Base-by-base conservation (phyloP, 2,797 vertebrate genomes). In the Enteromius viviparus region DNA sequence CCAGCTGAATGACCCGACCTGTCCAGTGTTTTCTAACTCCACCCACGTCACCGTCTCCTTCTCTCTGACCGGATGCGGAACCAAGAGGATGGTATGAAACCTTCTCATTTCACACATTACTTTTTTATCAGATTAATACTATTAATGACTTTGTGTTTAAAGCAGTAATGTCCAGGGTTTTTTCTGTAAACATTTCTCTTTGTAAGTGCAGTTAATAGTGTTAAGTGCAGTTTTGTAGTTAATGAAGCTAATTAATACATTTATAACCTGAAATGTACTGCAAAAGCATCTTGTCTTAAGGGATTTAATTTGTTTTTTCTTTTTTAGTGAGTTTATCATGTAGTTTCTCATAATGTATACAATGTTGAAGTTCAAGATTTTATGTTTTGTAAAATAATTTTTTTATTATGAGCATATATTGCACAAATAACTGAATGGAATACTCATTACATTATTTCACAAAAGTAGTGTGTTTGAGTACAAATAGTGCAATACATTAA, bases 1-100 rank as follows among this genome's bases (percentile, higher is more conserved):
- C 62, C 91, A 93, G 88, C 92, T 94, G 78, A 94, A 95, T 86
- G 91, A 90, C 88, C 88, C 91, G 66, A 75, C 85, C 84, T 95
- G 94, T 64, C 90, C 91, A 0, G 32, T 95, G 85, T 65, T 4
- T 66, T 81, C 88, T 87, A 94, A 95, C 74, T 58, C 3, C 72
- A 95, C 94, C 55, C 88, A 94, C 76, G 83, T 95, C 74, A 92
- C 69, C 0, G 91, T 92, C 1, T 23, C 0, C 51, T 91, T 95
- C 89, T n/a, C 92, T 14, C 21, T 94, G 81, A 47, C 1, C 0
- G 89, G 90, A 89, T 95, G 94, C 1, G 94, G 94, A 76, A 95
- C 94, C 60, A 90, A 90, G 87, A 76, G 37, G 77, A 89, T 93
- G 93, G 94, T 95, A 92, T 85, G 11, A 51, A n/a, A n/a, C n/a